A percentile compares a stretch with the other conserved stretches of the same genome.
Evolutionary conservation across 1,140 invertebrate species (phyloP).

Genomic region (Caerostris extrusa): DNA sequence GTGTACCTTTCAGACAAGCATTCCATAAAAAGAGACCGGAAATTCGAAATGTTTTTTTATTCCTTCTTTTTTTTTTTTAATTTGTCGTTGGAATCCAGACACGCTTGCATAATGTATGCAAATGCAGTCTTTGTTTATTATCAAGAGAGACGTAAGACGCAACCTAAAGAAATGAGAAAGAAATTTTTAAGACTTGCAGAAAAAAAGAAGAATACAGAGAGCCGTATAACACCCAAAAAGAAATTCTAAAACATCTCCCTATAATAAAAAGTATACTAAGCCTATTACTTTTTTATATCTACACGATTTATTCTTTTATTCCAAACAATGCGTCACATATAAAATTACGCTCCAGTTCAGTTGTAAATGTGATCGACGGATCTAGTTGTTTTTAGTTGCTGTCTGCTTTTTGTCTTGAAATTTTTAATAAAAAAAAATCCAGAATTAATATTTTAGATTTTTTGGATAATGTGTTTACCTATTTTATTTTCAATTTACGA

Average conservation of each 20-base stretch:
- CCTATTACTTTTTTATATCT: constrained; percentile 27
- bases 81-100: background rate
- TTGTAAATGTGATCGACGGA: background rate
- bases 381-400: background rate
- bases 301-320: constrained; percentile 24
- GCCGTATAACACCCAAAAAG: background rate
- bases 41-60: background rate
- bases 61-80: background rate
- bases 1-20: background rate
- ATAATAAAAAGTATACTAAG: constrained; percentile 27
- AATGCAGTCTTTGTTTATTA: constrained; percentile 59
- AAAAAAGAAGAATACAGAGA: background rate
- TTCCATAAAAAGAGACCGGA: constrained; percentile 6
- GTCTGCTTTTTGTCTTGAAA: too few relatives aligned
- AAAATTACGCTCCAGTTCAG: constrained; percentile 17
- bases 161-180: constrained; percentile 27
- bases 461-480: too few relatives aligned
- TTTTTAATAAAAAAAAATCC: too few relatives aligned
- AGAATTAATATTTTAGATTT: too few relatives aligned
- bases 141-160: constrained; percentile 7
- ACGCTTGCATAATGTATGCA: constrained; percentile 46
- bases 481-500: too few relatives aligned
- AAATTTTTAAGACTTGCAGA: background rate
- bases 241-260: background rate
- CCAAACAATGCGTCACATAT: background rate